Base-by-base conservation (phyloP, 2,888 invertebrate species). In the Netelia fuscicornis region DNA sequence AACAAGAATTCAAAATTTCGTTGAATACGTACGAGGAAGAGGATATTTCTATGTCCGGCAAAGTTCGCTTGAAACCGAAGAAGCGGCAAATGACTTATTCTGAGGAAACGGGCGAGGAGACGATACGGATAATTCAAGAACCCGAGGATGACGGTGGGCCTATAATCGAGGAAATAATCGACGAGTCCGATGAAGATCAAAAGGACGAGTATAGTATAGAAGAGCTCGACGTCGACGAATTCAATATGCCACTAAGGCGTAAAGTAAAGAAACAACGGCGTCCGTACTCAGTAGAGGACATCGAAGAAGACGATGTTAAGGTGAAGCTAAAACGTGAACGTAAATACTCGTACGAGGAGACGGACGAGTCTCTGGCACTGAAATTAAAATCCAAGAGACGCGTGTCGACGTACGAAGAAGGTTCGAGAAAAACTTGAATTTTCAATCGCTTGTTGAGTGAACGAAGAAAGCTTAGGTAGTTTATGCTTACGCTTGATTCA, bases 1-100 rank as follows among this genome's bases (percentile, higher is more conserved):
- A 98, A 91, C 98, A 98, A 94, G 98, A 98, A 94, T 98, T 98
- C 92, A 97, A 97, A 93, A 97, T 98, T 87, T 97, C 97, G 11
- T 94, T 98, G 84, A 97, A 98, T 93, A 97, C 97, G 0, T 98
- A 98, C 92, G 97, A 97, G 56, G 98, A 97, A 94, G 98, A 98
- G 94, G 97, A 98, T 94, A 97, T 98, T 88, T 97, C 97, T 9
- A 97, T 98, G 96, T 96, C 97, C 2, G 97, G 97, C 81, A 97
- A 97, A 94, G 96, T 98, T 0, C 97, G 97, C 94, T 90, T 98
- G 8, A 97, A 97, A 92, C 89, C 93, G 42, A 97, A 97, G 90
- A 96, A 95, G 77, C 96, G 96, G 87, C 96, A 96, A 75, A 95
- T 96, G 81, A 97, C 97, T 1, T 97, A 96, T 92, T 95, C 95